These are phyloP conservation scores for Willowsia nigromaculata DNA, from an alignment of 2,888 invertebrate genomes.

Conservation along the genomic window DNA sequence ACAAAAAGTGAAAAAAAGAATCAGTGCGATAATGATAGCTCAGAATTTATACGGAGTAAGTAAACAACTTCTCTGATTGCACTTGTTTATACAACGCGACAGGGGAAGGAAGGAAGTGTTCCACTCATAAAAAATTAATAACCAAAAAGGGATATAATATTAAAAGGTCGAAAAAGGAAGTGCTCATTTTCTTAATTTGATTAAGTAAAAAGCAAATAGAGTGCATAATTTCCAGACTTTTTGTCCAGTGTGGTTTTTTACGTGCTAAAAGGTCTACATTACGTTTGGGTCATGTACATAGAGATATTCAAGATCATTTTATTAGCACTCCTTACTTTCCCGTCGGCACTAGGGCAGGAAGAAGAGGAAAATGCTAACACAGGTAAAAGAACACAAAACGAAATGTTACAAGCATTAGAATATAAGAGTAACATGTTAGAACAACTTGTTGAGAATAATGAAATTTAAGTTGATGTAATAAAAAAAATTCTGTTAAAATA, in stretches of 20 bases:
- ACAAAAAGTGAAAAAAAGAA: background rate
- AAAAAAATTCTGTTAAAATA: background rate
- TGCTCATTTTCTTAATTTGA: conserved; percentile 33
- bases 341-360: conserved; percentile 39
- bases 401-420: no score
- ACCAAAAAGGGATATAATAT: background rate
- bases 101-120: conserved; percentile 60
- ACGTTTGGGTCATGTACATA: conserved; percentile 43
- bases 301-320: conserved; percentile 34
- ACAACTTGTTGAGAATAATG: no score
- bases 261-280: conserved; percentile 1
- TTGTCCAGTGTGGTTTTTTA: conserved; percentile 14
- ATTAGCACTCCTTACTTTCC: conserved; percentile 44
- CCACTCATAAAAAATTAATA: background rate
- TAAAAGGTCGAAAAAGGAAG: background rate
- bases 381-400: conserved; percentile 34
- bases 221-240: background rate
- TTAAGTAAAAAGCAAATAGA: conserved; percentile 17
- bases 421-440: no score
- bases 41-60: background rate
- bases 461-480: no score
- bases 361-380: conserved; percentile 32
- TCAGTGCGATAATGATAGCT: background rate
- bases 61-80: background rate
- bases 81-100: conserved; percentile 3